Evolutionary conservation across 1,140 invertebrate genomes (phyloP), one percentile per base, ranked within the genome.

Genomic region (Drosophila murphyi): DNA sequence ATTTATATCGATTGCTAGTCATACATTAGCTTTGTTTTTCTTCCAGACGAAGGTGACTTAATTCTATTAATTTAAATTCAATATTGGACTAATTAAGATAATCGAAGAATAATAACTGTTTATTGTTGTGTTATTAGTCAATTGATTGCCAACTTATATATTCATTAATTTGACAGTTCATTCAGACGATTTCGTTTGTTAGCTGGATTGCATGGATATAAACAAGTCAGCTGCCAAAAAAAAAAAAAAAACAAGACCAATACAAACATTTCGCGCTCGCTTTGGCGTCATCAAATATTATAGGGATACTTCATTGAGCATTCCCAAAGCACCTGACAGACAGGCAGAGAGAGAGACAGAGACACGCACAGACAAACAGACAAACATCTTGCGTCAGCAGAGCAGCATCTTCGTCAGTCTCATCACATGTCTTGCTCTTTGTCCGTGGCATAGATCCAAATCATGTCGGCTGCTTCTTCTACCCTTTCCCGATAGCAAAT

Each of bases 371-470:
- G 12, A 12, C 45, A 48, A 12, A 6, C 45, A 48, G 1, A 28
- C 5, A 20, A 12, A 3, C 45, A 4, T 3, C 10, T 52, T 52
- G 50, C 50, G 50, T 52, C 51, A 52, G 51, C 51, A 35, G 32
- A 52, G 51, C 51, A 35, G 32, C 50, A n/a, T n/a, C 39, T 32
- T 50, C 10, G 28, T n/a, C 29, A 34, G 4, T n/a, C 3, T 20
- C 50, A 34, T 52, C 50, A 32, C 12, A 12, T 47, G 12, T 20
- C 45, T n/a, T 4, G 3, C n/a, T 1, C 20, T 20, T 20, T 45
- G 41, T 4, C n/a, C 41, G n/a, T 79, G 76, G 76, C 76, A 61
- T 20, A 56, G 50, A 12, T 79, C 70, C 76, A 68, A 80, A 37
- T 8, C 50, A 20, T 34, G 34, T 35, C 28, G 12, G 12, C 35